These are phyloP conservation scores for Ranitomeya imitator DNA, from an alignment of 2,113 vertebrate species.

Conservation along the genomic window DNA sequence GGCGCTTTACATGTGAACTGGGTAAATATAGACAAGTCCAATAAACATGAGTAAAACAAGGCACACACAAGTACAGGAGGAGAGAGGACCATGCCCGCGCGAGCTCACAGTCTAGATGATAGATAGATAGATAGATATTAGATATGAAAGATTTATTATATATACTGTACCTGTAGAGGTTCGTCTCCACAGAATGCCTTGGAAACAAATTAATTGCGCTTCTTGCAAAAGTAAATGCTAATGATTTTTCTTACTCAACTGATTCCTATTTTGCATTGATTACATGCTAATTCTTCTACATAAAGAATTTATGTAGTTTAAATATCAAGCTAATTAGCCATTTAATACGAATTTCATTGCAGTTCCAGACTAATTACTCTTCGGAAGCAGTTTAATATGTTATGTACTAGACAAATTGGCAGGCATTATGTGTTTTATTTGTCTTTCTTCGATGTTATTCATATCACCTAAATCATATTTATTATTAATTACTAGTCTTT, in stretches of 20 bases:
- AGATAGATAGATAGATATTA: too few species aligned
- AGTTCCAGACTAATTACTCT: not conserved
- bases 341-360: not conserved
- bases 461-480: not conserved
- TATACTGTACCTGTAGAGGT: too few species aligned
- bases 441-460: not conserved
- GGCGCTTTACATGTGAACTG: too few species aligned
- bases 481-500: not conserved
- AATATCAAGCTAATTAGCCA: not conserved
- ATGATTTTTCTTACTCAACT: not conserved
- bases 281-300: not conserved
- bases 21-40: too few species aligned
- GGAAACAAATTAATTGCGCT: too few species aligned
- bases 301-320: not conserved
- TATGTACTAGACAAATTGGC: not conserved
- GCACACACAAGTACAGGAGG: too few species aligned
- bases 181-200: too few species aligned
- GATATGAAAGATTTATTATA: not conserved
- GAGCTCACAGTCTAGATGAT: too few species aligned
- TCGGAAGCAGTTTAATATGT: not conserved
- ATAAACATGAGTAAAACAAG: too few species aligned
- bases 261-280: too few species aligned
- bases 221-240: not conserved
- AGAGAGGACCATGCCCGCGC: too few species aligned
- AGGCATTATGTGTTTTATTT: not conserved